These are phyloP conservation scores for Heliconius aoede DNA, from an alignment of 2,888 invertebrate species.

Conservation along the genomic window DNA sequence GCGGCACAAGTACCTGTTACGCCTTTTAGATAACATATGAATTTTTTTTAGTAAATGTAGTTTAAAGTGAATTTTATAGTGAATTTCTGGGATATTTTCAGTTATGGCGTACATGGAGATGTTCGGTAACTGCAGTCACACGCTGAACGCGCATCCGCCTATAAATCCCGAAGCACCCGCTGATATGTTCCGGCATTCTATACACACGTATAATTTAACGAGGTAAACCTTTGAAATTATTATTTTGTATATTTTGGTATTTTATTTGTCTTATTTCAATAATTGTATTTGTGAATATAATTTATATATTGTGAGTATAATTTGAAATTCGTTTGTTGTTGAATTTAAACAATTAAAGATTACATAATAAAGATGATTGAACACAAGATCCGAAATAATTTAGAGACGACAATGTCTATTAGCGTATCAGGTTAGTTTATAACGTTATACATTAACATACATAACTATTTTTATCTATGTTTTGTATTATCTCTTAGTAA, in stretches of 20 bases:
- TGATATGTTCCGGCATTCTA: constrained; percentile 93
- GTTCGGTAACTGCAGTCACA: constrained; percentile 94
- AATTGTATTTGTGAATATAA: background rate
- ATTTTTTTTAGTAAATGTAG: constrained; percentile 28
- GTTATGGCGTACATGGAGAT: constrained; percentile 99
- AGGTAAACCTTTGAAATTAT: constrained; percentile 57
- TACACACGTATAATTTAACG: constrained; percentile 89
- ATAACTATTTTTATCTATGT: background rate
- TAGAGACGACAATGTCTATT: background rate
- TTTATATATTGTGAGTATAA: no score
- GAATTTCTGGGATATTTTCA: constrained; percentile 67
- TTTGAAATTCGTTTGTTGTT: background rate
- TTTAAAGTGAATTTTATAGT: constrained; percentile 38
- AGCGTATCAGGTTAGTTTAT: background rate
- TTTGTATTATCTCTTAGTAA: background rate
- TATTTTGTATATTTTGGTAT: background rate
- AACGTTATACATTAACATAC: constrained; percentile 23
- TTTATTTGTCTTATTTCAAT: background rate
- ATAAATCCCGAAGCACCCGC: constrained; percentile 84
- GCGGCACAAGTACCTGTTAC: constrained; percentile 56
- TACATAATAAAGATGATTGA: background rate
- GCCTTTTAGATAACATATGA: constrained; percentile 43
- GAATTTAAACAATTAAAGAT: background rate
- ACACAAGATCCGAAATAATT: background rate
- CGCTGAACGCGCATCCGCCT: constrained; percentile 71